A percentile compares a stretch with the other conserved stretches of the same genome.
Conservation (phyloP, 1,140 invertebrate genomes). For the Aphaenogaster ashmeadi region DNA sequence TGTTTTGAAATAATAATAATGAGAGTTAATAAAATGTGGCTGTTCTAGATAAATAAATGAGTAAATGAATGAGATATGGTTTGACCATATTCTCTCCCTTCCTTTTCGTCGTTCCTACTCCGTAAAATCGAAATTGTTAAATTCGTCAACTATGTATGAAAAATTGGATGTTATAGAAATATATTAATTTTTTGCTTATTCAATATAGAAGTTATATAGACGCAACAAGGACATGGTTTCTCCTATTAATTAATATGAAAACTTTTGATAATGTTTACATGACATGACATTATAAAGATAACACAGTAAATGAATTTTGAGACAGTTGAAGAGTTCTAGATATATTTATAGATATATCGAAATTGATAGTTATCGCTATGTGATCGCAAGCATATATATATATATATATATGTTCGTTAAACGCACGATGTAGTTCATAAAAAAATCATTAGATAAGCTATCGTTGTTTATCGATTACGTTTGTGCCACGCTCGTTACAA, state of each 20-base stretch:
- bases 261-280: neutral
- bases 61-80: conserved; percentile 57
- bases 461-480: conserved; percentile 55
- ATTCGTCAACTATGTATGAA: neutral
- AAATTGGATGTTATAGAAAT: neutral
- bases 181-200: neutral
- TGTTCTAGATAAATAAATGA: conserved; percentile 85
- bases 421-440: neutral
- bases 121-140: neutral
- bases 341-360: neutral
- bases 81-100: neutral
- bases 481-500: neutral
- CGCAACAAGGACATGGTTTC: neutral
- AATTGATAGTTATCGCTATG: neutral
- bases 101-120: conserved; percentile 1
- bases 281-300: neutral
- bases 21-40: conserved; percentile 80
- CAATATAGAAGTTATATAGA: neutral
- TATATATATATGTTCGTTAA: neutral
- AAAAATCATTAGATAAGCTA: conserved; percentile 56
- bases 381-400: neutral
- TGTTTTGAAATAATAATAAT: conserved; percentile 78
- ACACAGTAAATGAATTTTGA: neutral
- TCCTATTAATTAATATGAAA: neutral
- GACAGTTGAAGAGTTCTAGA: neutral